Evolutionary conservation across 1,140 invertebrate species (phyloP), one percentile per base, ranked within the genome.

Genomic region (Zaprionus kolodkinae): DNA sequence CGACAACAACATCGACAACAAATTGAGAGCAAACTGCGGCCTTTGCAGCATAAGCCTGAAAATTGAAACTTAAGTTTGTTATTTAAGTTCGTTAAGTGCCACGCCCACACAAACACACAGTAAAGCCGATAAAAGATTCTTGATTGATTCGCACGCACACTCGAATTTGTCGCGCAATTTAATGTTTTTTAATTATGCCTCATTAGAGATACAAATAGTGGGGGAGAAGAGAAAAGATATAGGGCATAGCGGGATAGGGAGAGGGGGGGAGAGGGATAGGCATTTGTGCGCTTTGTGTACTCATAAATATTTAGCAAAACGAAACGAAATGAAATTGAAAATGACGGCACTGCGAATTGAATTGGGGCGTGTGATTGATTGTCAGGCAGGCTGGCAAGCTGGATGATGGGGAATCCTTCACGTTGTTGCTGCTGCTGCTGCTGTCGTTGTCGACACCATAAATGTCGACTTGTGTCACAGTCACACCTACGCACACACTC

Each of bases 161-260:
- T 27, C 15, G 3, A 65, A 74, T 63, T 66, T 72, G 69, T 13
- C 38, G 50, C 43, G 54, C 68, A 82, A 87, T 87, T 67, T 65
- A 80, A 84, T 84, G 85, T 89, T 81, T 87, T 81, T 82, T 88
- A 88, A 88, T 88, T 84, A 81, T 64, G 80, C 74, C 80, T 88
- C 85, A 88, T 88, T 88, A 74, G 77, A 72, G 66, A 83, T 79
- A 79, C 75, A 87, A 79, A 76, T 65, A 40, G 72, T 45, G 13
- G 40, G 33, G 21, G 21, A n/a, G n/a, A n/a, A n/a, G n/a, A n/a
- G n/a, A n/a, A n/a, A n/a, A n/a, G n/a, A n/a, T n/a, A n/a, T n/a
- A n/a, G n/a, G n/a, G n/a, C n/a, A n/a, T n/a, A n/a, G n/a, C n/a
- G n/a, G n/a, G n/a, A 17, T 13, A 0, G 10, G n/a, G 33, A 2